Evolutionary conservation across 2,113 vertebrate genomes (phyloP), one percentile per base, ranked within the genome.

Genomic region (Fulmarus glacialis): DNA sequence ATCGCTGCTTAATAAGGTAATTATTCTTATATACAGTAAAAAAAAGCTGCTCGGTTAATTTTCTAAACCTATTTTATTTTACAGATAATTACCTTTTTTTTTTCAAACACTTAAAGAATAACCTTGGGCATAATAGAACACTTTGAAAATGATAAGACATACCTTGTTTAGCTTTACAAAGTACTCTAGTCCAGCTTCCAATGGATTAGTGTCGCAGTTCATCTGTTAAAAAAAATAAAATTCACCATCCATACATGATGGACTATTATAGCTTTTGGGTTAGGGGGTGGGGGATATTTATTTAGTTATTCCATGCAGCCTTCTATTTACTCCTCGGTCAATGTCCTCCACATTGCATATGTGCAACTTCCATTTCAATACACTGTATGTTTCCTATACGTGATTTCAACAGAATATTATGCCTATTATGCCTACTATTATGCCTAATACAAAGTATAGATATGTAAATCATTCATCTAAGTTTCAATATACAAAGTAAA

Each of bases 121-220:
- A 53, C 8, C 15, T 55, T 68, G 11, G 24, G 62, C 36, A 43
- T 70, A 89, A 71, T 2, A 85, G 8, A 85, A 62, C 32, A 56
- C 19, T 87, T 91, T 60, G 18, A 67, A 96, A 92, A 70, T 36
- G 73, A 16, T 78, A 53, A 95, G 67, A 92, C 98, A 53, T 97
- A 99, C 99, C 99, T 99, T 99, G 93, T 99, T 99, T 89, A 99
- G 97, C 97, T 99, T 99, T 95, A 99, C 98, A 97, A 99, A 99
- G 97, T 99, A 99, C 15, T 99, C 99, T 96, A 99, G 94, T 62
- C 99, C 99, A 77, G 99, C 99, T 98, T 99, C 99, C 95, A 99
- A 97, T 47, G 99, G 99, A 93, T 99, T 99, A 66, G 99, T 99
- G 96, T 99, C 99, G 87, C 99, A 99, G 97, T 99, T 99, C 99